Evolutionary conservation across 2,113 vertebrate species (phyloP).

Genomic region (Paramisgurnus dabryanus): DNA sequence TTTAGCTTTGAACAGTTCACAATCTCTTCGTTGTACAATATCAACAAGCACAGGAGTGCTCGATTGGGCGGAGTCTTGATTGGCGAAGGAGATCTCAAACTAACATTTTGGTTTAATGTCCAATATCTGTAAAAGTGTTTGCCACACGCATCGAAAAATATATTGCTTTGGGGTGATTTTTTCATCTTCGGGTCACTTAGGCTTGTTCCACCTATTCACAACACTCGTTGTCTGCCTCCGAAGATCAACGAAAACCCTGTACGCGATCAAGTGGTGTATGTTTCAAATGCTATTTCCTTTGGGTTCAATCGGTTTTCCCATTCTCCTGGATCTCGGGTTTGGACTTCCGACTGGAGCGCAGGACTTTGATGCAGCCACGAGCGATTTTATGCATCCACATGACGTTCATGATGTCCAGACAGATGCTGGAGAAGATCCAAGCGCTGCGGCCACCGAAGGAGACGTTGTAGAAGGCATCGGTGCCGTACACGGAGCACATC

Average conservation of each 20-base stretch:
- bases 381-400: slow-evolving; percentile 99
- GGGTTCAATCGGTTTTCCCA: slow-evolving; percentile 84
- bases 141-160: slow-evolving; percentile 60
- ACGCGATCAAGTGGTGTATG: not conserved
- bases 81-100: slow-evolving; percentile 19
- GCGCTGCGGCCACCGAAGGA: slow-evolving; percentile 80
- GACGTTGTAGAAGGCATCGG: slow-evolving; percentile 83
- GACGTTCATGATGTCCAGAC: slow-evolving; percentile 94
- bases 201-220: not conserved
- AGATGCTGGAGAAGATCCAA: slow-evolving; percentile 86
- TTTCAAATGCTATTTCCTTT: not conserved
- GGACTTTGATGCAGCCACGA: slow-evolving; percentile 88
- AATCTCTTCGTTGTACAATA: slow-evolving; percentile 32
- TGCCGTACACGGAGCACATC: slow-evolving; percentile 84
- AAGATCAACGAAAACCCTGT: not conserved
- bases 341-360: slow-evolving; percentile 75
- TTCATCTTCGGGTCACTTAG: not conserved
- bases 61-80: slow-evolving; percentile 45
- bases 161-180: slow-evolving; percentile 69
- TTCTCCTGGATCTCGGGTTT: slow-evolving; percentile 81
- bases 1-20: not conserved
- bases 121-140: slow-evolving; percentile 46
- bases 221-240: not conserved
- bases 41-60: not conserved
- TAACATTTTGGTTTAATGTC: slow-evolving; percentile 56